Conservation (phyloP, 2,797 vertebrate species). For the Sebastes reedi region DNA sequence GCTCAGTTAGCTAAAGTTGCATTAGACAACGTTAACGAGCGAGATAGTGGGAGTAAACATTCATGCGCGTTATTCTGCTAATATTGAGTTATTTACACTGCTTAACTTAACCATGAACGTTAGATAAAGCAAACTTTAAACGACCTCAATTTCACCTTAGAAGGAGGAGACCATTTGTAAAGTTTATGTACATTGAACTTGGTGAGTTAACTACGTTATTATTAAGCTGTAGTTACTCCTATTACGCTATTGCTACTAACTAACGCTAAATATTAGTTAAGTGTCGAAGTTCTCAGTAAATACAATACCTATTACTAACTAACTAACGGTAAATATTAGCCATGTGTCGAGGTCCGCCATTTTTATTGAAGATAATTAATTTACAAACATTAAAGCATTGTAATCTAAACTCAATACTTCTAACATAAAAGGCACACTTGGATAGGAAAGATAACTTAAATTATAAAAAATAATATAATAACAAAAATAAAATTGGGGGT, state of each 20-base stretch:
- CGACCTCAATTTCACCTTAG: background rate
- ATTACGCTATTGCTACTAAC: background rate
- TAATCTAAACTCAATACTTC: too few relatives aligned
- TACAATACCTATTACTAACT: background rate
- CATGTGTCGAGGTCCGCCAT: background rate
- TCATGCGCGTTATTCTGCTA: too few relatives aligned
- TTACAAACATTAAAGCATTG: too few relatives aligned
- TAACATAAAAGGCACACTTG: too few relatives aligned
- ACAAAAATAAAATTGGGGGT: too few relatives aligned
- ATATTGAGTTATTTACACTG: background rate
- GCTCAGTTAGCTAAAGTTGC: background rate
- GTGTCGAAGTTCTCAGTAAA: background rate
- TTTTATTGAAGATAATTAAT: too few relatives aligned
- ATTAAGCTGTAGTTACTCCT: background rate
- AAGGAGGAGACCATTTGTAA: background rate
- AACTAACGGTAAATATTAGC: background rate
- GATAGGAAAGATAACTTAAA: too few relatives aligned
- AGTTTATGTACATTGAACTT: background rate
- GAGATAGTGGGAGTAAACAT: background rate
- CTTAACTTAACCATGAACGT: background rate
- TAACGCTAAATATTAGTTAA: background rate
- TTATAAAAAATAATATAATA: too few relatives aligned
- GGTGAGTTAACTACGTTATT: background rate
- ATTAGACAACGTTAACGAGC: too few relatives aligned
- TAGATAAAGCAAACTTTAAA: background rate